Percentiles rank a stretch among this genome's conserved stretches.
These are phyloP conservation scores for Xestia xanthographa DNA, from an alignment of 2,888 invertebrate species.

Conservation along the genomic window DNA sequence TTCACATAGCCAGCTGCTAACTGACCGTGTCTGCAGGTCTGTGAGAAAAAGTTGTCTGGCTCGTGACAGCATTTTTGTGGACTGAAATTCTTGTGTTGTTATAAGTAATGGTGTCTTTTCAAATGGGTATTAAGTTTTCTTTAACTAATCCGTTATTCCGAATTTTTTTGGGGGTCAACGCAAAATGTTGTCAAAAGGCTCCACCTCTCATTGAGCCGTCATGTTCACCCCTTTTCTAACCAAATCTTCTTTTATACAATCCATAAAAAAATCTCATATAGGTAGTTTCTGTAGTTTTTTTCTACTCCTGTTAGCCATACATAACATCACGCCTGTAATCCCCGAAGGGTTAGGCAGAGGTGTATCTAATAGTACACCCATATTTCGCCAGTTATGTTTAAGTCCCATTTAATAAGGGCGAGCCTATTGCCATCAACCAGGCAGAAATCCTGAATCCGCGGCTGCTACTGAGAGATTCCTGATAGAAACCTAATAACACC, in stretches of 20 bases:
- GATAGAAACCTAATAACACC: neutral
- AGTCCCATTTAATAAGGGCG: neutral
- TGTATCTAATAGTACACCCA: too few relatives aligned
- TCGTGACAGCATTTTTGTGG: neutral
- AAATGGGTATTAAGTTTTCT: neutral
- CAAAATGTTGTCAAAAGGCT: neutral
- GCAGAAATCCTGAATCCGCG: neutral
- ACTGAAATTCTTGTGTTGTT: neutral
- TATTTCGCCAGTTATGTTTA: neutral
- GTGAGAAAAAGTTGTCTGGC: conserved; percentile 5
- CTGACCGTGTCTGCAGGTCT: conserved; percentile 16
- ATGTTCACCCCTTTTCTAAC: neutral
- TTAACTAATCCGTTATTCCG: fast-evolving
- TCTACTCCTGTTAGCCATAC: neutral
- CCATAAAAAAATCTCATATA: neutral
- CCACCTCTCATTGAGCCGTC: neutral
- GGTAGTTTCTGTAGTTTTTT: neutral
- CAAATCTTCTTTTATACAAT: neutral
- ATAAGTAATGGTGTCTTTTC: neutral
- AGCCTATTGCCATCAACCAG: neutral
- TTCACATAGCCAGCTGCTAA: conserved; percentile 34
- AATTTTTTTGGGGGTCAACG: neutral
- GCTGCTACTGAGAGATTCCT: neutral
- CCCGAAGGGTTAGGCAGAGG: too few relatives aligned
- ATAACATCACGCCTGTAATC: too few relatives aligned